Base-by-base conservation (phyloP, 1,140 invertebrate species). In the Drosophila subpulchrella region DNA sequence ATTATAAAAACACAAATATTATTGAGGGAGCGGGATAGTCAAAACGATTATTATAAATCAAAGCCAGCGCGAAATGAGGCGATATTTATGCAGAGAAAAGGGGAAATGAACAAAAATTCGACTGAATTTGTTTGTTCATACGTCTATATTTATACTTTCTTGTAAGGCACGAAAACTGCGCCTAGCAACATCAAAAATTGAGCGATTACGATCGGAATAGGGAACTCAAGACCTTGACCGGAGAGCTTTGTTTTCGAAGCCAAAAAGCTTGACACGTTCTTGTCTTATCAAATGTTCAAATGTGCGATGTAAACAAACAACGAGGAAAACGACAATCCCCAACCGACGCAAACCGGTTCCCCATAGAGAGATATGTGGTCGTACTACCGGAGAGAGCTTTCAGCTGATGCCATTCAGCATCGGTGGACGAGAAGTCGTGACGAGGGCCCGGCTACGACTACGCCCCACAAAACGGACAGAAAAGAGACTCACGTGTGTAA, bases 261-360 rank as follows among this genome's bases (percentile, higher is more conserved):
- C 60, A 32, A 36, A 66, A 85, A 85, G 84, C 82, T 76, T 42
- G 30, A 36, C 20, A 30, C 36, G 68, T 71, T 76, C 46, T 73
- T 68, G 55, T 55, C 54, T 86, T 86, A 86, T 86, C 78, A 86
- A 83, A 65, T 46, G 51, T 39, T 20, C 13, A 62, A 20, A 36
- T 74, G 34, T 38, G 32, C 57, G 55, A 82, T 77, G 82, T 86
- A 82, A 86, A 86, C 82, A 86, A 86, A 86, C 65, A 75, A 78
- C 55, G 75, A 78, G 82, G 78, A 85, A 85, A 85, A 84, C 81
- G 65, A 53, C 66, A 34, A 42, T 61, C 42, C 47, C 41, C 56
- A 86, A 82, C 82, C 66, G 71, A 63, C 59, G 13, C 7, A 34
- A 86, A 86, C 82, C 83, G 84, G 83, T 82, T 86, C 47, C 15